These are phyloP conservation scores for Dolichallabes microphthalmus DNA, from an alignment of 2,113 vertebrate species.

Conservation along the genomic window DNA sequence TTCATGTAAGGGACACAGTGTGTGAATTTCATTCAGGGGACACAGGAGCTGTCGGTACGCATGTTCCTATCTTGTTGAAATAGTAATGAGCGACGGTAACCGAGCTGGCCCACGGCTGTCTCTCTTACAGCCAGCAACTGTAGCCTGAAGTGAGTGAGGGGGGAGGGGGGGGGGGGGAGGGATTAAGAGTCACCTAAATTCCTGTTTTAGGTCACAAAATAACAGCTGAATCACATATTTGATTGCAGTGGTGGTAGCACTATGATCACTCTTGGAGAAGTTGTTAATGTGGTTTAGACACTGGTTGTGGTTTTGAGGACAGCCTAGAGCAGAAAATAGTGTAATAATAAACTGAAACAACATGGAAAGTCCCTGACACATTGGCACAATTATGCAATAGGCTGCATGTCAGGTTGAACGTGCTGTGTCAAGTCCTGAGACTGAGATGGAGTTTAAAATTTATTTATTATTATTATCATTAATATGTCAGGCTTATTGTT, in stretches of 20 bases:
- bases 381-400: not conserved
- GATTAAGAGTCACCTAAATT: too few species aligned
- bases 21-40: conserved; percentile 54
- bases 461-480: not conserved
- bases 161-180: too few species aligned
- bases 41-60: conserved; percentile 70
- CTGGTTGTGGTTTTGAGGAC: conserved; percentile 11
- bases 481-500: conserved; percentile 4
- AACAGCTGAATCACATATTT: not conserved
- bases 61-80: conserved; percentile 74
- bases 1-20: conserved; percentile 47
- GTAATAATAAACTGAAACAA: not conserved
- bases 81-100: conserved; percentile 75
- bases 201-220: not conserved
- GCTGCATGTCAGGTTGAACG: not conserved
- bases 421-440: too few species aligned
- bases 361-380: conserved; percentile 20
- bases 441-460: not conserved
- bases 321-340: not conserved
- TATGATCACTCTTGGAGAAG: not conserved
- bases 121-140: conserved; percentile 63
- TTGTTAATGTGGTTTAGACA: conserved; percentile 10
- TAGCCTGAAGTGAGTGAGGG: not conserved
- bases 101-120: conserved; percentile 58
- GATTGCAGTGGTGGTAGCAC: not conserved